Evolutionary conservation across 2,113 vertebrate genomes (phyloP).

Genomic region (Festucalex cinctus): DNA sequence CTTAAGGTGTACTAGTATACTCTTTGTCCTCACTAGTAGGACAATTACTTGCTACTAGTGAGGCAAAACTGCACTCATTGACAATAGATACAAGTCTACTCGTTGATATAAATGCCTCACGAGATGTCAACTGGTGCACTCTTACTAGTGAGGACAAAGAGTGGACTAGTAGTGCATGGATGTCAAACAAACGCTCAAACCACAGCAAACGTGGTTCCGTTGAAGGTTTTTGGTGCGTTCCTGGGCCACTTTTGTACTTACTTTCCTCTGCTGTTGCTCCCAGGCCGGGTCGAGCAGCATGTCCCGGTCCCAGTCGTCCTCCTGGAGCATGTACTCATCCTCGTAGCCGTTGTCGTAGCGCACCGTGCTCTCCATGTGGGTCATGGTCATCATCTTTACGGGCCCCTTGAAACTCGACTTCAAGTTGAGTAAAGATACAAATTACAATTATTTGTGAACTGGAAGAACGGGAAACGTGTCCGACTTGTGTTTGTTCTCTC

Average conservation of each 20-base stretch:
- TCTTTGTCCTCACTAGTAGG: not conserved
- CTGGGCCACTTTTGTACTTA: conserved; percentile 28
- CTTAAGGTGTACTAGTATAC: too few relatives aligned
- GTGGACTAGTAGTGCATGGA: not conserved
- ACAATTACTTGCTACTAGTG: not conserved
- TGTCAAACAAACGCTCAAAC: not conserved
- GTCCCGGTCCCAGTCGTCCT: conserved; percentile 81
- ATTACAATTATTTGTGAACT: not conserved
- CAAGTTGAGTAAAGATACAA: not conserved
- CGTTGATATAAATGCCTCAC: too few relatives aligned
- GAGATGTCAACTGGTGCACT: not conserved
- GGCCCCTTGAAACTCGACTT: conserved; percentile 4
- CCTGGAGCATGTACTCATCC: conserved; percentile 75
- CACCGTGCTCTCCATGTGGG: conserved; percentile 65
- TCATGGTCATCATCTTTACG: conserved; percentile 56
- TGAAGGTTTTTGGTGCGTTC: not conserved
- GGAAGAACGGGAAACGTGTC: not conserved
- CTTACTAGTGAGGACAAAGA: not conserved
- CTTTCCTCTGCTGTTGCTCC: conserved; percentile 81
- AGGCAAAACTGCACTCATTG: too few relatives aligned
- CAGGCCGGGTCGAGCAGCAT: conserved; percentile 79
- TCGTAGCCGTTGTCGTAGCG: conserved; percentile 74
- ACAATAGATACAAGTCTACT: too few relatives aligned
- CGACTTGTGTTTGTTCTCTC: conserved; percentile 20
- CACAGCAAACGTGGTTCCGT: not conserved